These are phyloP conservation scores for Pantala flavescens DNA, from an alignment of 1,140 invertebrate genomes.

Conservation along the genomic window DNA sequence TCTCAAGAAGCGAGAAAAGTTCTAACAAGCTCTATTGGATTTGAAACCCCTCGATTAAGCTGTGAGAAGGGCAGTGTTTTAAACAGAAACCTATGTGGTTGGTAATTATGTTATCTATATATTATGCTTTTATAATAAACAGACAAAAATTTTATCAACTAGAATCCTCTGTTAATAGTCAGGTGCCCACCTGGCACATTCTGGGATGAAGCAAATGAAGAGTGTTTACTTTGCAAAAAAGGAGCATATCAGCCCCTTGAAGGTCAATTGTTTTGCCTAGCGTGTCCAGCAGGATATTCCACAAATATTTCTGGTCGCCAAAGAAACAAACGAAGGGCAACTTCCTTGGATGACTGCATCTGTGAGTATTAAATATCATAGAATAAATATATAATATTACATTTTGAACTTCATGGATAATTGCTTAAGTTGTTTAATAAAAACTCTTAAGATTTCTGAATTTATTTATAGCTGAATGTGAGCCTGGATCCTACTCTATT, in stretches of 20 bases:
- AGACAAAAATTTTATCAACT: neutral
- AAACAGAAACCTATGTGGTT: neutral
- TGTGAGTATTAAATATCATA: neutral
- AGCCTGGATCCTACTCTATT: neutral
- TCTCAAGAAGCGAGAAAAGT: neutral
- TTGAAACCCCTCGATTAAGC: neutral
- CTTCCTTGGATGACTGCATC: neutral
- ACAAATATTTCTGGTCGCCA: neutral
- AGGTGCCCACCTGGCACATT: slow-evolving; percentile 57
- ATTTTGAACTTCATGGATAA: too few species aligned
- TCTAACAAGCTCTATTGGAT: neutral
- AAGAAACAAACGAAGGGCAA: neutral
- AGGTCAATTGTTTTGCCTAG: slow-evolving; percentile 43
- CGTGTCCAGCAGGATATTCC: slow-evolving; percentile 45
- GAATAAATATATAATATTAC: too few species aligned
- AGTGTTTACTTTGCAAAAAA: slow-evolving; percentile 45
- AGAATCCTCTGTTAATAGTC: slow-evolving; percentile 32
- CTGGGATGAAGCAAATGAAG: slow-evolving; percentile 41
- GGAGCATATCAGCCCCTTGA: slow-evolving; percentile 49
- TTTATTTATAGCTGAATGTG: neutral
- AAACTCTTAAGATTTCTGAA: too few species aligned
- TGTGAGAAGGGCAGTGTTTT: neutral
- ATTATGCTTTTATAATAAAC: too few species aligned
- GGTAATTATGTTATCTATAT: neutral
- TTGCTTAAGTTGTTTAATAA: too few species aligned